These are phyloP conservation scores for Hemiscyllium ocellatum DNA, from an alignment of 2,113 vertebrate species.

Conservation along the genomic window DNA sequence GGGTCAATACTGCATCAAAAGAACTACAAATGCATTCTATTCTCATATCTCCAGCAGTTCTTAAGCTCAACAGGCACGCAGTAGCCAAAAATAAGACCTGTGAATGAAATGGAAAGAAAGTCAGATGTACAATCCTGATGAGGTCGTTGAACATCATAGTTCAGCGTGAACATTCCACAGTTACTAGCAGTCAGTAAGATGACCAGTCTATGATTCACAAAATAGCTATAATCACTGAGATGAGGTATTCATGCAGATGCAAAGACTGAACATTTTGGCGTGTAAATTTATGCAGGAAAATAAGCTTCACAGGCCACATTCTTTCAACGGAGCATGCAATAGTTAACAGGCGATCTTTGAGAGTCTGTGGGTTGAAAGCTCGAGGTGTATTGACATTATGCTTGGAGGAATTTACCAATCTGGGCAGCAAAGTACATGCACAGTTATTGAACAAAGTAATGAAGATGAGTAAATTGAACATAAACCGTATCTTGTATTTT, in stretches of 20 bases:
- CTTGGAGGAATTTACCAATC: not conserved
- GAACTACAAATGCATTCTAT: not conserved
- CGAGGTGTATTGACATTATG: not conserved
- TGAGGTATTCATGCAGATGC: not conserved
- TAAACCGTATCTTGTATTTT: not conserved
- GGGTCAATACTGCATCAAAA: not conserved
- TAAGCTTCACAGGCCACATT: not conserved
- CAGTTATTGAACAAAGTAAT: not conserved
- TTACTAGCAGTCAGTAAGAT: not conserved
- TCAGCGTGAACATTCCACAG: not conserved
- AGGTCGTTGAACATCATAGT: not conserved
- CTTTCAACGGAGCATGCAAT: not conserved
- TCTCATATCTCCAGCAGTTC: not conserved
- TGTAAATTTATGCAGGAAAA: not conserved
- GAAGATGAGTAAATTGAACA: not conserved
- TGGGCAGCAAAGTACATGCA: not conserved
- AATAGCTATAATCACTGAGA: not conserved
- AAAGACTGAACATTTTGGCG: not conserved
- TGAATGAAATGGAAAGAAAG: not conserved
- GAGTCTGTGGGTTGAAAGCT: not conserved
- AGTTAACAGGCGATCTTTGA: not conserved
- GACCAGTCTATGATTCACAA: not conserved
- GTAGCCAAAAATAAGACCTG: not conserved
- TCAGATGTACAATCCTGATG: not conserved
- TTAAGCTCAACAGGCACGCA: not conserved